phyloP scores from a whole-genome alignment of 1,140 invertebrate species.

The Carposina sasakii region DNA sequence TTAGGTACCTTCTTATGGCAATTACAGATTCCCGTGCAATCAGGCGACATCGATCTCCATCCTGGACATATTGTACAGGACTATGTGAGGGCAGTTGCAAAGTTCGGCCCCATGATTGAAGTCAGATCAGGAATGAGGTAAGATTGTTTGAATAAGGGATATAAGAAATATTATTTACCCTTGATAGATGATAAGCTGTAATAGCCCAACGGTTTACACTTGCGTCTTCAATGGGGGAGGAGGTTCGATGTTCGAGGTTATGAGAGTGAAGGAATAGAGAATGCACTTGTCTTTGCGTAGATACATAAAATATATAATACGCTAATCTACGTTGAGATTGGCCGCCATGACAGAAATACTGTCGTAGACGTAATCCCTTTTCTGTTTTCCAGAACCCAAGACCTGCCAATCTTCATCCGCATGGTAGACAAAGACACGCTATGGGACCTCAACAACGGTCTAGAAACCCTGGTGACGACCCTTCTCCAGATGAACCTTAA shows the following conservation, averaged over 20 bases:
- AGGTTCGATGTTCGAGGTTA: too few species aligned
- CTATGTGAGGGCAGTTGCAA: conserved; percentile 75
- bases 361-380: background rate
- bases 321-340: background rate
- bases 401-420: conserved; percentile 82
- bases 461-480: conserved; percentile 82
- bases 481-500: conserved; percentile 83
- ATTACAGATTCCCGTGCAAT: conserved; percentile 47
- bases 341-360: background rate
- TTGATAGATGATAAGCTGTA: too few species aligned
- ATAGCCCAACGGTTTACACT: too few species aligned
- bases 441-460: conserved; percentile 84
- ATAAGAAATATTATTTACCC: too few species aligned
- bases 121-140: conserved; percentile 73
- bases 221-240: too few species aligned
- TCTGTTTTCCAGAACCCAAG: conserved; percentile 73
- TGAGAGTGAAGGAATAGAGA: too few species aligned
- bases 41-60: conserved; percentile 49
- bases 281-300: too few species aligned
- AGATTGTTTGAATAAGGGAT: too few species aligned
- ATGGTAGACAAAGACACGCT: conserved; percentile 87
- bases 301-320: too few species aligned
- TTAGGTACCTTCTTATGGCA: too few species aligned
- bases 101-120: conserved; percentile 78
- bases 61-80: conserved; percentile 74